A percentile compares a stretch with the other conserved stretches of the same genome.
phyloP scores from a whole-genome alignment of 2,113 vertebrate genomes.

The Xenus cinereus region DNA sequence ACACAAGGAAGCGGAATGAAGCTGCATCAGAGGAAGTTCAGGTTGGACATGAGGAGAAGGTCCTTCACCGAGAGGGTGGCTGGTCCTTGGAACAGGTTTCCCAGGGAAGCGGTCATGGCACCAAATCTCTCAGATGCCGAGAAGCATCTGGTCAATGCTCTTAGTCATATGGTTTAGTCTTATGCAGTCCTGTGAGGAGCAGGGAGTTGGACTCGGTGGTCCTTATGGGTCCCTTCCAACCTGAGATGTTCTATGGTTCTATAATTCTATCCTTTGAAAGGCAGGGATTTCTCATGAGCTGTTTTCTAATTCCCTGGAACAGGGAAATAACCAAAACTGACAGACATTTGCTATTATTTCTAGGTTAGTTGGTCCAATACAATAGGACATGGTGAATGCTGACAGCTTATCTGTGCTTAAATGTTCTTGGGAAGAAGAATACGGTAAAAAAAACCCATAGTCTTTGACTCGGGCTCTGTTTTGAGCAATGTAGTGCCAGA shows the following conservation, averaged over 20 bases:
- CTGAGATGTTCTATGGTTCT: neutral
- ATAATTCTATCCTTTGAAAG: neutral
- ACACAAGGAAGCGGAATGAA: neutral
- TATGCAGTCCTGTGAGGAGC: neutral
- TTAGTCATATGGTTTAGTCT: neutral
- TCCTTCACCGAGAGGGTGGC: neutral
- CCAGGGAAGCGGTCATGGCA: accelerated
- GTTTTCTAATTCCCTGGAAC: neutral
- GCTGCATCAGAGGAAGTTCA: neutral
- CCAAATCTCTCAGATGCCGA: neutral
- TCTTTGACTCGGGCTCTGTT: neutral
- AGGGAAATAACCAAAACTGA: neutral
- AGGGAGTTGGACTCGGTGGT: neutral
- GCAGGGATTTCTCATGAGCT: neutral
- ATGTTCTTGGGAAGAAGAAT: neutral
- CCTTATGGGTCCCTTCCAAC: neutral
- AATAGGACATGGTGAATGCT: neutral
- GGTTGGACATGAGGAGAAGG: neutral
- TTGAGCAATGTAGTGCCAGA: neutral
- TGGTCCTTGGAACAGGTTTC: neutral
- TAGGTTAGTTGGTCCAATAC: neutral
- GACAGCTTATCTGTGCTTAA: neutral
- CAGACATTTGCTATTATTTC: neutral
- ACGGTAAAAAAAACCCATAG: neutral
- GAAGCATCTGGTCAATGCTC: accelerated